Base-by-base conservation (phyloP, 2,113 vertebrate species). In the Ctenomys sociabilis region DNA sequence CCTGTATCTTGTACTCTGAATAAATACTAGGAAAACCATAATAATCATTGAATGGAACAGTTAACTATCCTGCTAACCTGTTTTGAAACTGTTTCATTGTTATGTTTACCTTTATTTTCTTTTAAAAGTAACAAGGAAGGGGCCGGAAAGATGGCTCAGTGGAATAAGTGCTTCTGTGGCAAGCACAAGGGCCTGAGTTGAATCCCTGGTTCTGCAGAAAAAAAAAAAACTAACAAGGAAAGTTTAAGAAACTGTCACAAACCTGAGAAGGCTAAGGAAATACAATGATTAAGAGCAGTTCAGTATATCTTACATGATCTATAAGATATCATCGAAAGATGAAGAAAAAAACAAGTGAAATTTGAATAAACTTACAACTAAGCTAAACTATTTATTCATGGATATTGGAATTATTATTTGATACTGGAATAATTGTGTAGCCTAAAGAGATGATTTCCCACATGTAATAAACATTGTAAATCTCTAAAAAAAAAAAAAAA, bases 271-370 rank as follows among this genome's bases (percentile, higher is more conserved):
- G 78, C n/a, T 85, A 85, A 73, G 26, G 45, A 70, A 84, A 78
- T 22, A 59, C 22, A 61, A 66, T 61, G 28, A 86, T 17, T 14
- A 70, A 82, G 54, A 81, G 22, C 12, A 61, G 14, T 75, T 70
- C 4, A 6, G 26, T 75, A 45, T 40, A 43, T 75, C 45, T 35
- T 75, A 10, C 17, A 40, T 57, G 54, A 57, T 19, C 16, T 57
- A 57, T 57, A 57, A 57, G 54, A 57, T 57, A n/a, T n/a, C n/a
- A 57, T 19, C 54, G 49, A 35, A n/a, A 82, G 54, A 28, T 75
- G 68, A 43, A 40, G 30, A 32, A 87, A 30, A 96, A 93, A 90
- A 90, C 14, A 22, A 75, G 40, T 78, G n/a, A 92, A 22, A 90
- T 63, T n/a, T 92, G n/a, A 77, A 88, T 70, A 87, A 90, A 85